phyloP scores from a whole-genome alignment of 2,113 vertebrate genomes.

The Hystrix brachyura region DNA sequence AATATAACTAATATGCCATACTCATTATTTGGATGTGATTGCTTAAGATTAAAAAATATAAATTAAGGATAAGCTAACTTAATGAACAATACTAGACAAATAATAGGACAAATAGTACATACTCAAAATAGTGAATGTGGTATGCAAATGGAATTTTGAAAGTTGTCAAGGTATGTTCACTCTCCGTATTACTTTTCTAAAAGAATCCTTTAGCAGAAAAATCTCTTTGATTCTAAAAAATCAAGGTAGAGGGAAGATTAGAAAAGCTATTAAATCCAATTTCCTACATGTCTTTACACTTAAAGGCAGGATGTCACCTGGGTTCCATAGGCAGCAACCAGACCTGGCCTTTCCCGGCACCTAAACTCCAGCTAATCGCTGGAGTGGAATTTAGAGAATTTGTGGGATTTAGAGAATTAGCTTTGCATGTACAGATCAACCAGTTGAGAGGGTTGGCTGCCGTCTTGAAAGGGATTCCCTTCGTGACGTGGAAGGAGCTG shows the following conservation, averaged over 20 bases:
- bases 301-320: neutral
- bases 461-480: neutral
- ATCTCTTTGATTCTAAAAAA: neutral
- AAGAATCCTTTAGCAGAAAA: neutral
- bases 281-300: neutral
- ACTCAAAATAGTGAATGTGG: neutral
- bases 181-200: neutral
- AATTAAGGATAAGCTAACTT: neutral
- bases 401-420: neutral
- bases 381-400: too few relatives aligned
- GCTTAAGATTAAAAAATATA: constrained; percentile 1
- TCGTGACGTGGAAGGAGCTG: neutral
- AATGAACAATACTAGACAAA: neutral
- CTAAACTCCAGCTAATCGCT: neutral
- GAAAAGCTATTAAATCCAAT: neutral
- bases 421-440: neutral
- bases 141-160: neutral
- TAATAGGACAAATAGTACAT: neutral
- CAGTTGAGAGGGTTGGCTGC: rapidly evolving
- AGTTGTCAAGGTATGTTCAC: neutral
- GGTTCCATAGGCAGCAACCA: neutral
- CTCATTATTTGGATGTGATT: neutral
- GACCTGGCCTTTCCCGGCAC: neutral
- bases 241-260: neutral
- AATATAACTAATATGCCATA: neutral